A percentile compares a stretch with the other conserved stretches of the same genome.
Evolutionary conservation across 2,113 vertebrate species (phyloP).

Genomic region (Paracanthobrama guichenoti): DNA sequence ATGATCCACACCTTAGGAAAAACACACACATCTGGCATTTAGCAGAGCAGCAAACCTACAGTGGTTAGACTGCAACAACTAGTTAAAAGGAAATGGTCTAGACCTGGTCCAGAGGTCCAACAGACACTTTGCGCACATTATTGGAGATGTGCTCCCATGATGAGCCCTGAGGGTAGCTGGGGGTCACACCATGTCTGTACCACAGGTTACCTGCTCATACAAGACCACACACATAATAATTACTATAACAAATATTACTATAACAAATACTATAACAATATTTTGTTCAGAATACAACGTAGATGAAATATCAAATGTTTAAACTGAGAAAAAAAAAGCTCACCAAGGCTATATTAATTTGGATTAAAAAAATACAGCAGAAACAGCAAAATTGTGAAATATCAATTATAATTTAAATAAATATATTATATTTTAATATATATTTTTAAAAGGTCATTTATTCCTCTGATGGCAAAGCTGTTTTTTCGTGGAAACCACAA

Average conservation of each 20-base stretch:
- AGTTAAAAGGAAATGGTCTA: conserved; percentile 23
- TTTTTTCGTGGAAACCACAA: too few species aligned
- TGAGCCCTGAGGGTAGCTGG: conserved; percentile 92
- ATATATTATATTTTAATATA: too few species aligned
- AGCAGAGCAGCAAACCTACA: not conserved
- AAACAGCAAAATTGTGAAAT: too few species aligned
- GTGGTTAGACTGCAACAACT: not conserved
- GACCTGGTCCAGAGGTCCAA: conserved; percentile 96
- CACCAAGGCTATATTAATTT: too few species aligned
- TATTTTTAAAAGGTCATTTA: too few species aligned
- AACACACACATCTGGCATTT: conserved; percentile 7
- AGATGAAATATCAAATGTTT: too few species aligned
- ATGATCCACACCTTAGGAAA: conserved; percentile 91
- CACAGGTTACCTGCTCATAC: conserved; percentile 84
- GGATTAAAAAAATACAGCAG: too few species aligned
- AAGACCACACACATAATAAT: not conserved
- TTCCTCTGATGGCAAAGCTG: too few species aligned
- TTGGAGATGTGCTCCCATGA: conserved; percentile 94
- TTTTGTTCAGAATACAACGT: too few species aligned
- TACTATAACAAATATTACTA: not conserved
- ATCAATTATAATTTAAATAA: too few species aligned
- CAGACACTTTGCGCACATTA: conserved; percentile 90
- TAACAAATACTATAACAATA: too few species aligned
- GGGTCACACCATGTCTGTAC: conserved; percentile 88
- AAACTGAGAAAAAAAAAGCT: too few species aligned